Evolutionary conservation across 2,888 invertebrate species (phyloP).

Genomic region (Thumatha senex): DNA sequence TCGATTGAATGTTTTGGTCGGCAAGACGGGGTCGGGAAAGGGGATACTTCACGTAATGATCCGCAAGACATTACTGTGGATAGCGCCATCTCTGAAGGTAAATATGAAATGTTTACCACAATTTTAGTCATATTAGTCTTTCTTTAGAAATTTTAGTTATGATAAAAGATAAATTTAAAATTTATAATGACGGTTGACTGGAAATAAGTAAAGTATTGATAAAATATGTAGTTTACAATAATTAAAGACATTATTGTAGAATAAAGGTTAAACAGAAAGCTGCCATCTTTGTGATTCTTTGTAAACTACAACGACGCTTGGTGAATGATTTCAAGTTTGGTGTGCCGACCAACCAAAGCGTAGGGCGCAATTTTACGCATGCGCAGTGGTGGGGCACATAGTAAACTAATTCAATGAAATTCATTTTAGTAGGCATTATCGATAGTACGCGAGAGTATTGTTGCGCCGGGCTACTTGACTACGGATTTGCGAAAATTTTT

Average conservation of each 20-base stretch:
- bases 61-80: constrained; percentile 35
- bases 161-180: not conserved
- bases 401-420: constrained; percentile 65
- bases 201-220: not conserved
- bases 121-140: constrained; percentile 1
- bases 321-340: constrained; percentile 24
- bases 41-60: constrained; percentile 59
- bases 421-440: constrained; percentile 60
- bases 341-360: constrained; percentile 44
- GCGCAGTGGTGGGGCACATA: constrained; percentile 68
- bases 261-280: not conserved
- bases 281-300: constrained; percentile 32
- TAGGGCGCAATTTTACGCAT: constrained; percentile 66
- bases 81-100: constrained; percentile 46
- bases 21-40: constrained; percentile 3
- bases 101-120: not conserved
- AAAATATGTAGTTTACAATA: not conserved
- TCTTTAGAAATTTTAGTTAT: not conserved
- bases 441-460: constrained; percentile 31
- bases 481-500: constrained; percentile 48
- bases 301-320: constrained; percentile 18
- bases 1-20: constrained; percentile 73
- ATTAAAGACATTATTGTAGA: too few relatives aligned
- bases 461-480: constrained; percentile 23
- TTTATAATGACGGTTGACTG: not conserved